phyloP scores from a whole-genome alignment of 92 coral and sea anemone species.

The Scolanthus callimorphus region DNA sequence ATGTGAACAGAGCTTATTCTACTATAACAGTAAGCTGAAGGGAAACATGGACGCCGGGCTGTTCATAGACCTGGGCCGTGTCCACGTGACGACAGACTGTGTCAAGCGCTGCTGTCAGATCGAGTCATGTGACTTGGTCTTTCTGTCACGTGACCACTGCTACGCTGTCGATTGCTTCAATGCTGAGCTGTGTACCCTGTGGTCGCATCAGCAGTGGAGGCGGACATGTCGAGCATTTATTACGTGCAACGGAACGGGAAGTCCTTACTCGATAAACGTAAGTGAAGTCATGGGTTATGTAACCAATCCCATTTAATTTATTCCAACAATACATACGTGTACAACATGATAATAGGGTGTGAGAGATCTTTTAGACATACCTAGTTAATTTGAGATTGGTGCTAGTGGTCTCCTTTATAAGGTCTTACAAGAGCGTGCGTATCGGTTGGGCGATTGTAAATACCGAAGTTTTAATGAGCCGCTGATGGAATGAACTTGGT shows the following conservation, averaged over 20 bases:
- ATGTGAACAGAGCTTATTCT: conserved; percentile 83
- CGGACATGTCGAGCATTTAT: conserved; percentile 66
- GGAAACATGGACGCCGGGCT: conserved; percentile 93
- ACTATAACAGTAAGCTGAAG: conserved; percentile 68
- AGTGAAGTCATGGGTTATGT: neutral
- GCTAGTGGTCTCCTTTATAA: too few relatives aligned
- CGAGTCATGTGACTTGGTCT: conserved; percentile 83
- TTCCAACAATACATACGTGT: too few relatives aligned
- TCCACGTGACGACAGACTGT: conserved; percentile 61
- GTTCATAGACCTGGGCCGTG: conserved; percentile 70
- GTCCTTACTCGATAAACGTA: conserved; percentile 53
- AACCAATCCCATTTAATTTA: too few relatives aligned
- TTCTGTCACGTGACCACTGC: conserved; percentile 56
- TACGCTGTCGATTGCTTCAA: conserved; percentile 87
- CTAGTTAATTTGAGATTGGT: too few relatives aligned
- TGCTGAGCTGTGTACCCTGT: conserved; percentile 75
- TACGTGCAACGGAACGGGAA: conserved; percentile 73
- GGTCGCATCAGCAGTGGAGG: conserved; percentile 44
- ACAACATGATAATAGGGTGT: too few relatives aligned
- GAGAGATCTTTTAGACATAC: too few relatives aligned
- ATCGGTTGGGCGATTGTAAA: too few relatives aligned
- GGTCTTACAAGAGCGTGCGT: too few relatives aligned
- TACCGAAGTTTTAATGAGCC: too few relatives aligned
- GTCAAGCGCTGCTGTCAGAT: conserved; percentile 83
- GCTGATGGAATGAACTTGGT: too few relatives aligned